A percentile compares a stretch with the other conserved stretches of the same genome.
These are phyloP conservation scores for Notarius quadriscutis DNA, from an alignment of 2,113 vertebrate species.

Conservation along the genomic window DNA sequence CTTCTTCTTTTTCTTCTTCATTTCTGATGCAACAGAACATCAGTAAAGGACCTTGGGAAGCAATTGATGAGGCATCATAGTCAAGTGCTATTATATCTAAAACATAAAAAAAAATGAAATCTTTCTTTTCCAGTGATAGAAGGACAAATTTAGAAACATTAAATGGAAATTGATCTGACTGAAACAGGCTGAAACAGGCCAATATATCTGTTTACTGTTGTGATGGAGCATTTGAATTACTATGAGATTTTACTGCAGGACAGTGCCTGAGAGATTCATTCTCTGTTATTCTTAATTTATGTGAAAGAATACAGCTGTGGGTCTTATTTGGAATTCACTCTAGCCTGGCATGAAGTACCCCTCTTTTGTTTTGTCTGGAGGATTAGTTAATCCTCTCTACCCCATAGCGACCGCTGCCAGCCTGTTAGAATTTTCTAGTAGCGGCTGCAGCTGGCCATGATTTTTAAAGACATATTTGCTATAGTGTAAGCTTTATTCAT, in stretches of 20 bases:
- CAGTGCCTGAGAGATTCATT: constrained; percentile 56
- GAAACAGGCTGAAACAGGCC: constrained; percentile 2
- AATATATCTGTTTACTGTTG: background rate
- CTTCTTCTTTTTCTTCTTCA: background rate
- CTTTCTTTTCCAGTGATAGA: background rate
- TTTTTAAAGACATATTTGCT: too few relatives aligned
- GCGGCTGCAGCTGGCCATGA: too few relatives aligned
- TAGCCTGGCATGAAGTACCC: constrained; percentile 49
- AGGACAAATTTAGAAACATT: background rate
- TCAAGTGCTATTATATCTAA: background rate
- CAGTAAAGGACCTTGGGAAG: background rate
- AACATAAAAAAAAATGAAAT: constrained; percentile 5
- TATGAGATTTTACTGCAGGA: constrained; percentile 29
- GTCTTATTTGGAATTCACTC: constrained; percentile 46
- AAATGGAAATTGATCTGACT: background rate
- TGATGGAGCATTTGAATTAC: constrained; percentile 24
- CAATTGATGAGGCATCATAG: background rate
- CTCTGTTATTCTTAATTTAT: constrained; percentile 56
- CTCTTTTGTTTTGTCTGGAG: constrained; percentile 36
- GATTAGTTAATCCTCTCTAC: constrained; percentile 27
- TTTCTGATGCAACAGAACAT: background rate
- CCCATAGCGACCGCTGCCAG: too few relatives aligned
- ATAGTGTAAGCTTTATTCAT: too few relatives aligned
- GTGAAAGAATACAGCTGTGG: constrained; percentile 53
- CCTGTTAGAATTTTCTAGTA: too few relatives aligned